Evolutionary conservation across 2,888 invertebrate species (phyloP).

Genomic region (Graphium colonna): DNA sequence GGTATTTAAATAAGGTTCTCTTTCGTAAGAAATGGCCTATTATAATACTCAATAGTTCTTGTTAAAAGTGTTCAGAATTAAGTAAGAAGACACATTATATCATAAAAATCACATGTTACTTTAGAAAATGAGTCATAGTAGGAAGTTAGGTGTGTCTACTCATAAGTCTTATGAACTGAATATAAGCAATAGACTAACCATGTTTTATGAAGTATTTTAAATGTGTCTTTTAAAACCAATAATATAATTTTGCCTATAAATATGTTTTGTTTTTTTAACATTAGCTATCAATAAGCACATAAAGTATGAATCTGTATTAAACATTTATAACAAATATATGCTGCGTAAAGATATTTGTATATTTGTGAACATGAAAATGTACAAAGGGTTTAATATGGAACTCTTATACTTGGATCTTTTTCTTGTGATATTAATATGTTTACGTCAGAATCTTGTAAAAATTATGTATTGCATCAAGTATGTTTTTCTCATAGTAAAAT

Average conservation of each 20-base stretch:
- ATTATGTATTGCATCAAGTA: not conserved
- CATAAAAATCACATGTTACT: not conserved
- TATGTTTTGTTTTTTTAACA: no score
- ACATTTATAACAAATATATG: no score
- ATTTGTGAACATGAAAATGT: no score
- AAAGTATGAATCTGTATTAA: no score
- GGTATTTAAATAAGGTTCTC: no score
- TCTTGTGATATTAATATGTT: slow-evolving; percentile 11
- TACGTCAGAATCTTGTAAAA: not conserved
- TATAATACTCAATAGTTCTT: not conserved
- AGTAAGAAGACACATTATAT: not conserved
- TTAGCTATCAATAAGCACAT: no score
- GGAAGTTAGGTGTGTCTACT: not conserved
- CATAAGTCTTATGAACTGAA: not conserved
- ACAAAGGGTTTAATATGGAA: not conserved
- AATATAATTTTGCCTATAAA: no score
- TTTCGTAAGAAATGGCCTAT: not conserved
- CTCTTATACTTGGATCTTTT: not conserved
- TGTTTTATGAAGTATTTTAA: no score
- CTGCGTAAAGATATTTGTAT: no score
- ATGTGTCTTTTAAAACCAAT: no score
- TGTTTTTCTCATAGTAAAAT: slow-evolving; percentile 32
- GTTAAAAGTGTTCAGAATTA: not conserved
- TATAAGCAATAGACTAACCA: not conserved
- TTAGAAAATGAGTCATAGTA: not conserved